Conservation (phyloP, 2,113 vertebrate genomes). For the Donacobius atricapilla region DNA sequence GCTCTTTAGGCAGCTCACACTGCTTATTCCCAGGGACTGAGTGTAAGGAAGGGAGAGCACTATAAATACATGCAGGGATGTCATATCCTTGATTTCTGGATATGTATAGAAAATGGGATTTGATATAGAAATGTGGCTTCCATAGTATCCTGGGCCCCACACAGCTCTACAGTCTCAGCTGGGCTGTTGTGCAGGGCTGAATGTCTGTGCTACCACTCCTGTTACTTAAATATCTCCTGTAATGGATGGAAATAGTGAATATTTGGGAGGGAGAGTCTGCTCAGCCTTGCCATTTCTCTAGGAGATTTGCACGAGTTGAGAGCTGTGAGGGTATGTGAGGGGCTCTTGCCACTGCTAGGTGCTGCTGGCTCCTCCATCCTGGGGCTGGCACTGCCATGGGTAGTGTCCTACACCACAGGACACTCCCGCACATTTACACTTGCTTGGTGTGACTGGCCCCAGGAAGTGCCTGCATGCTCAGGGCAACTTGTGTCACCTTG, state of each 20-base stretch:
- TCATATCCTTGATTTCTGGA: not conserved
- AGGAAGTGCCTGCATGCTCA: rapidly evolving
- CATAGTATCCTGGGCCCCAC: rapidly evolving
- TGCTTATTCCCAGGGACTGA: not conserved
- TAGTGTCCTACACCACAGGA: rapidly evolving
- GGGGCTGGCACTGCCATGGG: rapidly evolving
- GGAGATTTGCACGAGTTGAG: not conserved
- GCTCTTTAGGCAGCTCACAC: not conserved
- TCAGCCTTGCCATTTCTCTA: not conserved
- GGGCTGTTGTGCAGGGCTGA: not conserved
- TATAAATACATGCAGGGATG: not conserved
- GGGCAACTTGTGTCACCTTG: not conserved
- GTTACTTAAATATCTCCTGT: not conserved
- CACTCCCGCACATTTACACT: rapidly evolving
- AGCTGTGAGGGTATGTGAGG: not conserved
- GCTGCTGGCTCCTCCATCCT: not conserved
- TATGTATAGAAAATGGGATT: not conserved
- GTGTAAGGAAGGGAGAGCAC: not conserved
- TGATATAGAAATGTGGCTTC: not conserved
- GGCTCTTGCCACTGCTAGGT: not conserved
- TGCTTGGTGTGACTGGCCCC: not conserved
- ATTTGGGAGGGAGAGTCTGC: not conserved
- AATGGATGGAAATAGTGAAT: not conserved
- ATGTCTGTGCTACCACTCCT: not conserved
- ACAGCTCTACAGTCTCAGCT: not conserved